Base-by-base conservation (phyloP, 2,888 invertebrate species). In the Chouioia cunea region DNA sequence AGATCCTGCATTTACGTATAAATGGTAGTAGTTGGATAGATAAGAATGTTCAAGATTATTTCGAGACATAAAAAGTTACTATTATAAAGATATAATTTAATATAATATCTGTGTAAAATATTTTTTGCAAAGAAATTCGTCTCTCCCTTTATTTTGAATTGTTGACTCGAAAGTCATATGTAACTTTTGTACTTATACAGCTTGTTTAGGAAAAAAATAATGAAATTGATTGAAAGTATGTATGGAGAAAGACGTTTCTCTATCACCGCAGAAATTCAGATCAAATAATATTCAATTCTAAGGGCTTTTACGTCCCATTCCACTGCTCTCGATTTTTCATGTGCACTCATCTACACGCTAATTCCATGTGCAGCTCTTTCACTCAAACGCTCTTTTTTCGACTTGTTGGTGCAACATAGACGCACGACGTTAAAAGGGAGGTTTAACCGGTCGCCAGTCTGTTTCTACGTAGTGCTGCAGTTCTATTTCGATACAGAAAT, bases 391-490 rank as follows among this genome's bases (percentile, higher is more conserved):
- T 59, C 50, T 48, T 59, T 43, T 50, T 46, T 60, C 14, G 18
- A 48, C 27, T 62, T n/a, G 63, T 36, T 22, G 50, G 50, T 36
- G 27, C 50, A 36, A 60, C 50, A 47, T 22, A 18, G 23, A 46
- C 18, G 56, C 44, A 2, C 14, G 4, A 46, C 53, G 60, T 48
- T 66, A 59, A 67, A 59, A 46, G 18, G 23, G 52, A 44, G 59
- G 60, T 46, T 60, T 54, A 60, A 67, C 27, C 44, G 66, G 53
- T 60, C 60, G 14, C 52, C 44, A 20, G 3, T 59, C 46, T 27
- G 18, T 52, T 66, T 58, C 15, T 46, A 23, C 23, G 18, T 20
- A n/a, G 48, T 36, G 50, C 50, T 20, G 43, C 58, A 27, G 20
- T 67, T 54, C 47, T 20, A 10, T 23, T 46, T 46, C 27, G 18